phyloP scores from a whole-genome alignment of 2,888 invertebrate genomes.

The Drosophila prolongata region DNA sequence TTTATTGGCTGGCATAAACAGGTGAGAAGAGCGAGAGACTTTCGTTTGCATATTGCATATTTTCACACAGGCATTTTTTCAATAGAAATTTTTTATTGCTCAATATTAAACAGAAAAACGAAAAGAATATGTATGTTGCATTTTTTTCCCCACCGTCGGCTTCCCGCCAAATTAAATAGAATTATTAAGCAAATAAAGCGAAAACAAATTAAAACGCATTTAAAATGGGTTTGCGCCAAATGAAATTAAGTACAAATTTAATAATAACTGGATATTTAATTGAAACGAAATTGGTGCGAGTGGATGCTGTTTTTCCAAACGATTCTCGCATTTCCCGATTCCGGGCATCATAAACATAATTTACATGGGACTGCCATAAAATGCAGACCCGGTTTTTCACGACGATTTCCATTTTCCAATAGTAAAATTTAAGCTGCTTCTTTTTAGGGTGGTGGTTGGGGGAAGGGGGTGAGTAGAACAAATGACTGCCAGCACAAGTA shows the following conservation, averaged over 20 bases:
- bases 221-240: constrained; percentile 23
- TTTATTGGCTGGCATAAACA: constrained; percentile 32
- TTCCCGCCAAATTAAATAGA: constrained; percentile 32
- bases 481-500: constrained; percentile 53
- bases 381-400: constrained; percentile 33
- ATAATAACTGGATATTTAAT: constrained; percentile 29
- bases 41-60: constrained; percentile 39
- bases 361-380: constrained; percentile 35
- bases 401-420: constrained; percentile 39
- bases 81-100: constrained; percentile 40
- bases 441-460: background rate
- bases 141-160: constrained; percentile 1
- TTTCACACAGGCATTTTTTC: constrained; percentile 30
- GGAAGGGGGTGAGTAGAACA: constrained; percentile 2
- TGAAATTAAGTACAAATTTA: constrained; percentile 39
- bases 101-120: constrained; percentile 32
- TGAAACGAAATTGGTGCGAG: constrained; percentile 19
- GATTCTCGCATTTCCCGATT: constrained; percentile 1
- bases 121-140: background rate
- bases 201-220: constrained; percentile 35
- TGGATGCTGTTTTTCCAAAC: background rate
- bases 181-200: constrained; percentile 49
- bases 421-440: constrained; percentile 30
- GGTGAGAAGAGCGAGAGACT: constrained; percentile 12
- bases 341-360: constrained; percentile 30